Evolutionary conservation across 2,797 vertebrate genomes (phyloP).

Genomic region (Hapalemur alaotrensis): DNA sequence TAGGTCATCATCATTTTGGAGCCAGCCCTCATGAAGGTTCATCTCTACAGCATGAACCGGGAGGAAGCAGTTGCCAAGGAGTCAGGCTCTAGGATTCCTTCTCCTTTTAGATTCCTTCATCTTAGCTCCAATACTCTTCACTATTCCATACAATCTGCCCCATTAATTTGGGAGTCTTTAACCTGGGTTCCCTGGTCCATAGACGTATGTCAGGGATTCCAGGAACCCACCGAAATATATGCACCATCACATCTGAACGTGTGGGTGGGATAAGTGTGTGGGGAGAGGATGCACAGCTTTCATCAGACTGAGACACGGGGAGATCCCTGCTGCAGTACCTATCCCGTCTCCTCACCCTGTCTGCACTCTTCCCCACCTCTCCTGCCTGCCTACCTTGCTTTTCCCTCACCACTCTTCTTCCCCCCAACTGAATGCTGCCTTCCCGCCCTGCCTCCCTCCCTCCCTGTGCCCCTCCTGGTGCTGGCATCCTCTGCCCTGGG

Average conservation of each 20-base stretch:
- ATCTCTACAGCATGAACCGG: not conserved
- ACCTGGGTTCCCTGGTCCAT: not conserved
- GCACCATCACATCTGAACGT: not conserved
- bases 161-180: not conserved
- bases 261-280: not conserved
- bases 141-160: not conserved
- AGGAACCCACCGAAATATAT: not conserved
- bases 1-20: not conserved
- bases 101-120: not conserved
- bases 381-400: not conserved
- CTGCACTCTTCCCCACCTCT: not conserved
- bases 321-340: not conserved
- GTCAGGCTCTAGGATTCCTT: not conserved
- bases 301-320: not conserved
- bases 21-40: accelerated
- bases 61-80: not conserved
- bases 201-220: not conserved
- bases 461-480: not conserved
- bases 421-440: not conserved
- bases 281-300: not conserved
- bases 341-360: not conserved
- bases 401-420: not conserved
- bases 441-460: not conserved
- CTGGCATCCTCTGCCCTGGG: not conserved
- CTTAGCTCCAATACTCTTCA: not conserved